Base-by-base conservation (phyloP, 2,113 vertebrate genomes). In the Melanostigma gelatinosum region DNA sequence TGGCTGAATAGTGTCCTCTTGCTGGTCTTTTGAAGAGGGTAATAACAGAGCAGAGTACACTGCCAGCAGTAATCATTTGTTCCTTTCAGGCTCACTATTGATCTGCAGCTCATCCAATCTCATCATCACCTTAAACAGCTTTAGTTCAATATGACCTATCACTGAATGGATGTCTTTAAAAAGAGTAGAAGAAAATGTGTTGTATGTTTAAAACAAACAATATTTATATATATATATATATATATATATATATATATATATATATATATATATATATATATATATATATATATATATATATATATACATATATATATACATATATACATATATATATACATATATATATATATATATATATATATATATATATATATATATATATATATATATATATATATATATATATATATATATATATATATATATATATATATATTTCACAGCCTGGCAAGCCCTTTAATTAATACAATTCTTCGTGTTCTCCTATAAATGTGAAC, bases 41-140 rank as follows among this genome's bases (percentile, higher is more conserved):
- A 36, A 68, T 75, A 58, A 86, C 83, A 50, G 22, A 85, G 68
- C 7, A 29, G 64, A 66, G 8, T 52, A n/a, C 24, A 55, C 34
- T 24, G 18, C 16, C 48, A 75, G 34, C 16, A 36, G 36, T 64
- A 75, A 77, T 83, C 24, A 71, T 72, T 38, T 79, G 64, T 72
- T 54, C 62, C 46, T 83, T 87, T 80, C 75, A 84, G 20, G 12
- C 64, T 80, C 18, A 46, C 52, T 77, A 87, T 85, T 91, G 82
- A 88, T 88, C 55, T 62, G n/a, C 57, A 67, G 32, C 65, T 82
- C 46, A 57, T 20, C 10, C 18, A 54, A 13, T 73, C 50, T 58
- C 50, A 75, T 69, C 9, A 70, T 50, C 20, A 70, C 60, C 27
- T 60, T 24, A 2, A 65, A 38, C n/a, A 62, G 20, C 61, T 15